Percentiles rank a stretch among this genome's conserved stretches.
phyloP scores from a whole-genome alignment of 37 sponge, comb jelly and placozoan genomes.

The Halichondria panicea region DNA sequence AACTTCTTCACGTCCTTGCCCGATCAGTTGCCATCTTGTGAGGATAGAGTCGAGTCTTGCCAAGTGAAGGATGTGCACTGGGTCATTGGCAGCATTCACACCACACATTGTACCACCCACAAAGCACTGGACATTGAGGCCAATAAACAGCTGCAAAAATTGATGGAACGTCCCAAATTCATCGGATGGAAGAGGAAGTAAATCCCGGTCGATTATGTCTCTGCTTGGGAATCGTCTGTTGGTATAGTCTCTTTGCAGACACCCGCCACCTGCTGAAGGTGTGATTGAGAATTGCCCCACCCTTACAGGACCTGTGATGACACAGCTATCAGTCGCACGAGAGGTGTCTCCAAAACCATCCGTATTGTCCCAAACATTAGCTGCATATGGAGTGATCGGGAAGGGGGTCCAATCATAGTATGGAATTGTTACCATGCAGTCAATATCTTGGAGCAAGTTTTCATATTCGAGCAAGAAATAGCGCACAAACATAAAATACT shows the following conservation, averaged over 20 bases:
- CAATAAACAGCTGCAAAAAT: conserved; percentile 55
- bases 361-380: conserved; percentile 46
- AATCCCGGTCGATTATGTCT: conserved; percentile 42
- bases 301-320: conserved; percentile 60
- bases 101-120: conserved; percentile 77
- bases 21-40: conserved; percentile 59
- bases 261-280: conserved; percentile 70
- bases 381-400: conserved; percentile 50
- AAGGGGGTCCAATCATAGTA: conserved; percentile 77
- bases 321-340: conserved; percentile 41
- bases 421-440: conserved; percentile 69
- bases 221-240: conserved; percentile 49
- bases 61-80: conserved; percentile 55
- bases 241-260: conserved; percentile 57
- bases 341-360: conserved; percentile 67
- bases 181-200: conserved; percentile 31
- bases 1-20: conserved; percentile 4
- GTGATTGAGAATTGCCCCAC: conserved; percentile 31
- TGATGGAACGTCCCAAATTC: conserved; percentile 50
- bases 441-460: conserved; percentile 53
- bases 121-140: conserved; percentile 61
- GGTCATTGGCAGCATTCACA: conserved; percentile 58
- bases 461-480: conserved; percentile 78
- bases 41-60: conserved; percentile 60
- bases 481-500: conserved; percentile 60